Percentiles rank a stretch among this genome's conserved stretches.
Conservation (phyloP, 1,140 invertebrate species). For the Gryon sp. region DNA sequence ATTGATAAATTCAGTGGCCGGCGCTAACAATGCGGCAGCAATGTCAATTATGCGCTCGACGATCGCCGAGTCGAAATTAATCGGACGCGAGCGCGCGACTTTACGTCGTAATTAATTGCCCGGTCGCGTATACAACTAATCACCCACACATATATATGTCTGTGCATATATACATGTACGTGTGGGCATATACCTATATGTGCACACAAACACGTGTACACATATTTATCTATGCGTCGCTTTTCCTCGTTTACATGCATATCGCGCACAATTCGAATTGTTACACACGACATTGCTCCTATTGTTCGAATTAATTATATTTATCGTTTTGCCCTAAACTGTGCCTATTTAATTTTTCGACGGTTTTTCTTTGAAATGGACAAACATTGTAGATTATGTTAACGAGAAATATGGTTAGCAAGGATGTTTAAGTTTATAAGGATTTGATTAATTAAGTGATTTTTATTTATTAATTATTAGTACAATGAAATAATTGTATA, state of each 20-base stretch:
- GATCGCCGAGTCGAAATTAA: conserved; percentile 70
- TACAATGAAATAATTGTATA: no score
- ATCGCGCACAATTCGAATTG: conserved; percentile 61
- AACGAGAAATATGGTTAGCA: no score
- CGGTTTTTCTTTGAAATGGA: not conserved
- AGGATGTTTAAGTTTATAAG: no score
- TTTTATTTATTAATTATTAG: no score
- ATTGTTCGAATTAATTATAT: conserved; percentile 55
- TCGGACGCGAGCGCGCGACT: conserved; percentile 69
- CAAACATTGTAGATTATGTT: no score
- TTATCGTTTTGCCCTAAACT: conserved; percentile 35
- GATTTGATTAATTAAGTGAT: no score
- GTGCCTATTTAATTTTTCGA: not conserved
- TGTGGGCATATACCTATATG: conserved; percentile 28
- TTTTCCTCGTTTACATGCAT: conserved; percentile 65
- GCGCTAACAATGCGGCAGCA: conserved; percentile 75
- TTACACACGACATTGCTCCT: conserved; percentile 54
- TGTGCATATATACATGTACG: no score
- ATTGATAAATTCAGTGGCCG: conserved; percentile 76
- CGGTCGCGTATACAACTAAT: conserved; percentile 51
- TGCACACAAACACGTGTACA: conserved; percentile 24
- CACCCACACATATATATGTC: conserved; percentile 41
- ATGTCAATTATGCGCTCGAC: conserved; percentile 75
- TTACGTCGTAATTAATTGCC: conserved; percentile 73
- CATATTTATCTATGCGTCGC: conserved; percentile 49